These are phyloP conservation scores for Odontocerum albicorne DNA, from an alignment of 2,888 invertebrate genomes.

Conservation along the genomic window DNA sequence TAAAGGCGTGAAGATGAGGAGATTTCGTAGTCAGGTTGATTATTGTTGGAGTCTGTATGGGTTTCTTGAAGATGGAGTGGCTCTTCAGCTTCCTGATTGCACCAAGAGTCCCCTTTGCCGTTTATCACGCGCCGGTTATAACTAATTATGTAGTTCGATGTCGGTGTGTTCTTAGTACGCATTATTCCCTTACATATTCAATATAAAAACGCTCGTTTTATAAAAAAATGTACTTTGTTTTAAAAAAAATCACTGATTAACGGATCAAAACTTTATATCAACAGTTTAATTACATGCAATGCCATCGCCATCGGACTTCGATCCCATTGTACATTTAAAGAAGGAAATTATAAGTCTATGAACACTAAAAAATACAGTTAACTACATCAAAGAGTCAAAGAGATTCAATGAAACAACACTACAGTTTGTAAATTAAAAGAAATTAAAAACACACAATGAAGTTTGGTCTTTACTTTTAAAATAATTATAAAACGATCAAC, in stretches of 20 bases:
- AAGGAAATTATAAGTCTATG: no score
- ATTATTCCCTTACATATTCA: conserved; percentile 33
- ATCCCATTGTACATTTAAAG: conserved; percentile 21
- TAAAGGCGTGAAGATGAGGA: conserved; percentile 22
- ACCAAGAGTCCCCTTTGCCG: conserved; percentile 20
- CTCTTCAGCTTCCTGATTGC: conserved; percentile 1
- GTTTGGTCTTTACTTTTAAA: no score
- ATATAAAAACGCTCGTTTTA: conserved; percentile 4
- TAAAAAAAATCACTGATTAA: background rate
- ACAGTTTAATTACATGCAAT: conserved; percentile 6
- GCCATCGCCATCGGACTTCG: conserved; percentile 28
- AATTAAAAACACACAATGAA: no score
- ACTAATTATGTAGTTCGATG: conserved; percentile 25
- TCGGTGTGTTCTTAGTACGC: conserved; percentile 36
- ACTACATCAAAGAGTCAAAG: no score
- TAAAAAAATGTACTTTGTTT: background rate
- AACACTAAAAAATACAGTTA: no score
- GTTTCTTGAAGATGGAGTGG: conserved; percentile 3
- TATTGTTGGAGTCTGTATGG: conserved; percentile 34
- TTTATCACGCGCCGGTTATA: conserved; percentile 2
- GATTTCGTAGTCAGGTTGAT: conserved; percentile 25
- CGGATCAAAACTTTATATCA: no score
- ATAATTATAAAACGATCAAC: no score
- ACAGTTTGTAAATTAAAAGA: no score
- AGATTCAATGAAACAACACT: no score